Percentiles rank a stretch among this genome's conserved stretches.
These are phyloP conservation scores for Coregonus clupeaformis DNA, from an alignment of 2,113 vertebrate genomes.

Conservation along the genomic window DNA sequence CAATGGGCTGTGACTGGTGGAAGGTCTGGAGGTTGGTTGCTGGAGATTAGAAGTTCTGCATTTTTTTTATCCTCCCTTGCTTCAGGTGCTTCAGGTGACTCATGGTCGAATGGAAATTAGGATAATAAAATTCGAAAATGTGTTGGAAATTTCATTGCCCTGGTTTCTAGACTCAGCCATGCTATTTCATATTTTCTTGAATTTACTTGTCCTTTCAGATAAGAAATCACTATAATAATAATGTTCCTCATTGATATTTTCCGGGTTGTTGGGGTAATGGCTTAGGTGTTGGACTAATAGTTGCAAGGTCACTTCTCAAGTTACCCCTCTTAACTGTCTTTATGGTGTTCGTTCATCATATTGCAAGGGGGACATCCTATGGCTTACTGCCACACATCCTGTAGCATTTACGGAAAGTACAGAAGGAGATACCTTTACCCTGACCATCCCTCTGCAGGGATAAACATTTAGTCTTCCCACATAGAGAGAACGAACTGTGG, in stretches of 20 bases:
- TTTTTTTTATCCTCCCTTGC: too few relatives aligned
- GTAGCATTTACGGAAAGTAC: conserved; percentile 45
- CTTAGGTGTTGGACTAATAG: background rate
- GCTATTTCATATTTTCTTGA: background rate
- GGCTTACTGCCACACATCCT: conserved; percentile 54
- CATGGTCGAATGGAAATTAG: too few relatives aligned
- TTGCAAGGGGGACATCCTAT: background rate
- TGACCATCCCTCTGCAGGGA: conserved; percentile 31
- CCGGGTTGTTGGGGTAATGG: background rate
- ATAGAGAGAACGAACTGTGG: conserved; percentile 35
- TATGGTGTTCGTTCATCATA: background rate
- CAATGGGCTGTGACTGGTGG: background rate
- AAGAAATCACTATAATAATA: too few relatives aligned
- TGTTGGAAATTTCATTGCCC: background rate
- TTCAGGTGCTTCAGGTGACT: too few relatives aligned
- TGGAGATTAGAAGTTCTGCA: too few relatives aligned
- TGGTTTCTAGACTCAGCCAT: too few relatives aligned
- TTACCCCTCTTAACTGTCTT: background rate
- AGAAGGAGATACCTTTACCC: conserved; percentile 39
- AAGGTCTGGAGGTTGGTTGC: too few relatives aligned
- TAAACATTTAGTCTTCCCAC: conserved; percentile 43
- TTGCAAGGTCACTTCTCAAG: background rate
- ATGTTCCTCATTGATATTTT: too few relatives aligned
- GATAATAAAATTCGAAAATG: too few relatives aligned
- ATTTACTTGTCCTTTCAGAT: background rate